These are phyloP conservation scores for Caenorhabditis afra DNA, from an alignment of 2,888 invertebrate species.

Conservation along the genomic window DNA sequence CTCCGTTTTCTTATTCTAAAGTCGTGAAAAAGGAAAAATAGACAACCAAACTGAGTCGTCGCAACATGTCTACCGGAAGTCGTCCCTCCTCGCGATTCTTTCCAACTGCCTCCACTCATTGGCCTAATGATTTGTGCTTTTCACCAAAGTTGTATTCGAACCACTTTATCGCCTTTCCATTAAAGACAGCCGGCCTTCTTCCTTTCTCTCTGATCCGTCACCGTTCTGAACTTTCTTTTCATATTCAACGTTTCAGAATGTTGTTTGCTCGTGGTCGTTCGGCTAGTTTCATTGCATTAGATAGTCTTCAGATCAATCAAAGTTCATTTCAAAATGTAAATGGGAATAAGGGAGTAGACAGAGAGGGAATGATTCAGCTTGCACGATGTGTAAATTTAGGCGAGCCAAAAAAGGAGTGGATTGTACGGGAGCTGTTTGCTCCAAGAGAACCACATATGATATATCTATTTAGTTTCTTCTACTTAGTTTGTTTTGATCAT, in stretches of 20 bases:
- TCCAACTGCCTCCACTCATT: conserved; percentile 4
- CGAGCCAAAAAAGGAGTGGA: too few relatives aligned
- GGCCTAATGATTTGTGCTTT: conserved; percentile 35
- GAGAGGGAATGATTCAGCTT: too few relatives aligned
- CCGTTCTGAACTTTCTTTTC: background rate
- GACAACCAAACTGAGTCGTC: conserved; percentile 20
- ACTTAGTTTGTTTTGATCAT: too few relatives aligned
- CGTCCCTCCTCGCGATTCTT: conserved; percentile 5
- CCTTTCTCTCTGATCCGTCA: too few relatives aligned
- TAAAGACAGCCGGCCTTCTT: too few relatives aligned
- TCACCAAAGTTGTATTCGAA: background rate
- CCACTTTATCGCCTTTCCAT: background rate
- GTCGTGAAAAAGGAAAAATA: background rate
- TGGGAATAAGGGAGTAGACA: too few relatives aligned
- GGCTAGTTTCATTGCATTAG: conserved; percentile 70
- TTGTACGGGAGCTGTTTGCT: too few relatives aligned
- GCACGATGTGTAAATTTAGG: too few relatives aligned
- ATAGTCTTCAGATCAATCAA: conserved; percentile 60
- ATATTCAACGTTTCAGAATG: conserved; percentile 56
- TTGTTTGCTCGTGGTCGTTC: conserved; percentile 75
- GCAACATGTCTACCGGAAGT: conserved; percentile 27
- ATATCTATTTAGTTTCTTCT: too few relatives aligned
- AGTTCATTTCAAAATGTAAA: conserved; percentile 39
- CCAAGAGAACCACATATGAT: too few relatives aligned
- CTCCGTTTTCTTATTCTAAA: too few relatives aligned